These are phyloP conservation scores for Mechanitis mazaeus DNA, from an alignment of 2,888 invertebrate genomes.

Conservation along the genomic window DNA sequence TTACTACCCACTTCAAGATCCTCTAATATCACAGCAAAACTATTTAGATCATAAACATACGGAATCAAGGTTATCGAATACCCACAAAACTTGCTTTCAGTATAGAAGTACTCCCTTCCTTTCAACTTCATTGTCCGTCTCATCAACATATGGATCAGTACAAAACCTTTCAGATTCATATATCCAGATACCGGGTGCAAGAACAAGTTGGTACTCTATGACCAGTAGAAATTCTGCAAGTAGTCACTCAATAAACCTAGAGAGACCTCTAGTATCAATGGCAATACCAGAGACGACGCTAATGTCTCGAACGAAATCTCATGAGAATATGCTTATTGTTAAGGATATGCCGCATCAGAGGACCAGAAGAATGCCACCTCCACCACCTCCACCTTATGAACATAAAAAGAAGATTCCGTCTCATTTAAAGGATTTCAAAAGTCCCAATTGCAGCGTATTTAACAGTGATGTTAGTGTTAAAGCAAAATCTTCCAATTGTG, in stretches of 20 bases:
- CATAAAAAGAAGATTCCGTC: conserved; percentile 74
- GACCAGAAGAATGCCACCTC: conserved; percentile 74
- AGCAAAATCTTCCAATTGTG: conserved; percentile 66
- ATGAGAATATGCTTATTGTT: conserved; percentile 85
- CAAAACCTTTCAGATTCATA: conserved; percentile 87
- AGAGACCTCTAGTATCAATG: conserved; percentile 80
- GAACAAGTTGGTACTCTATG: conserved; percentile 80
- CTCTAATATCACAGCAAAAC: conserved; percentile 92
- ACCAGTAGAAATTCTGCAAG: conserved; percentile 77
- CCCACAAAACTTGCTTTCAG: conserved; percentile 83
- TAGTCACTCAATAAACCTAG: conserved; percentile 79
- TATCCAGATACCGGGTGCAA: conserved; percentile 77
- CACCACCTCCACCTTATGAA: conserved; percentile 73
- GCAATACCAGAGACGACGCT: conserved; percentile 66
- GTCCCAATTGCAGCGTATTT: conserved; percentile 39
- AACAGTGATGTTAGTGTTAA: conserved; percentile 54
- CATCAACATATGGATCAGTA: conserved; percentile 86
- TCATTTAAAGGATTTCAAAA: conserved; percentile 61
- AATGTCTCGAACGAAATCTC: conserved; percentile 85
- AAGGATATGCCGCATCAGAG: conserved; percentile 72
- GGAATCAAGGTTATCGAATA: conserved; percentile 78
- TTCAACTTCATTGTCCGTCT: conserved; percentile 79
- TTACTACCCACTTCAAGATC: conserved; percentile 92
- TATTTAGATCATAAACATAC: conserved; percentile 92
- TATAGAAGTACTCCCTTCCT: conserved; percentile 90